Evolutionary conservation across 2,113 vertebrate species (phyloP), one percentile per base, ranked within the genome.

Genomic region (Sceloporus undulatus): DNA sequence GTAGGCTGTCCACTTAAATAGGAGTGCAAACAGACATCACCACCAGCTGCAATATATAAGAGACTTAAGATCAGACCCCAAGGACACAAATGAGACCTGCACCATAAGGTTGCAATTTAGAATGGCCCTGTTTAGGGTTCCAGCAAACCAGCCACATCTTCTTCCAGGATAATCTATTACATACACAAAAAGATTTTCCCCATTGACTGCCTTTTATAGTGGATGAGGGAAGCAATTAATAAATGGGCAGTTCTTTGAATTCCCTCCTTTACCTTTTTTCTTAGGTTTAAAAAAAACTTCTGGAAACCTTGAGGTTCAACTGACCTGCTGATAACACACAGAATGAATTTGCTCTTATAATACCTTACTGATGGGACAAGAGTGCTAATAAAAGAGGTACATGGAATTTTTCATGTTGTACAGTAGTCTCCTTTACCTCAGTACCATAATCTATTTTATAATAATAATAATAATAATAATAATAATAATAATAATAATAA

Each of bases 1-100:
- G 95, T 91, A 52, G 94, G 92, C 93, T 97, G 97, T 1, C 97
- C 96, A 0, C 92, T 97, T 90, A 99, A 94, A 94, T 99, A 99
- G 83, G 97, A 95, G 1, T 96, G 97, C 66, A 97, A 95, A 71
- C 97, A 93, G 16, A 96, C 90, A 0, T 96, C 96, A 16, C 98
- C 97, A 91, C 98, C 97, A 0, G 97, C 99, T 99, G 92, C 1
- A 79, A 95, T 13, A 91, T 1, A 77, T 59, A 83, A 52, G 14
- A 75, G 42, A 82, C 11, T 21, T 25, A 40, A 40, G 27, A 54
- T 62, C 38, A 48, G 38, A 59, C 27, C 19, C 3, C 29, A 48
- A 48, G 56, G 89, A 42, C 11, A 3, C 14, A 52, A 83, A 18
- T 66, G 59, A 59, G 34, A 81, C 19, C 40, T 66, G 66, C 66